These are phyloP conservation scores for Myotis pilosus DNA, from an alignment of 2,797 vertebrate genomes.

Conservation along the genomic window DNA sequence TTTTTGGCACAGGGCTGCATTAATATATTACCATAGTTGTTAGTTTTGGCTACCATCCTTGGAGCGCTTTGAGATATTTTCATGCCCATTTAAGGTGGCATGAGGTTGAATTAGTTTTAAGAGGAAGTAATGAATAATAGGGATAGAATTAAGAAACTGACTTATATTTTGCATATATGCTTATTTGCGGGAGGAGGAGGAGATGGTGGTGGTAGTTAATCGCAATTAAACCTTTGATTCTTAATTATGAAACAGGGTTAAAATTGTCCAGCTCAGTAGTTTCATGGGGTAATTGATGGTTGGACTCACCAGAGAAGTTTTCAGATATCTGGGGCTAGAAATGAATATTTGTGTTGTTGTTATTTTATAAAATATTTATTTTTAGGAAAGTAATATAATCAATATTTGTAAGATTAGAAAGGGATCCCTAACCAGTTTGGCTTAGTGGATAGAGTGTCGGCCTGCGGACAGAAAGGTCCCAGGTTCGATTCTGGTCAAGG, in stretches of 20 bases:
- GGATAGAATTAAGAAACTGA: background rate
- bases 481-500: too few relatives aligned
- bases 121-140: conserved; percentile 52
- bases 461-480: too few relatives aligned
- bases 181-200: conserved; percentile 42
- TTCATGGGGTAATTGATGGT: background rate
- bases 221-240: conserved; percentile 25
- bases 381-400: conserved; percentile 27
- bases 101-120: conserved; percentile 56
- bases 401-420: background rate
- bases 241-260: conserved; percentile 59
- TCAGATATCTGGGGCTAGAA: background rate
- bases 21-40: conserved; percentile 41
- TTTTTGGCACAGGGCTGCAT: background rate
- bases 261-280: background rate
- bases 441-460: too few relatives aligned
- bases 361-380: background rate
- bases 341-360: conserved; percentile 5
- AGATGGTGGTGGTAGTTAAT: conserved; percentile 26
- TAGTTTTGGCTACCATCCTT: conserved; percentile 53
- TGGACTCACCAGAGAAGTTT: background rate
- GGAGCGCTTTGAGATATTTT: conserved; percentile 47
- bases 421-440: background rate
- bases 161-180: conserved; percentile 40
- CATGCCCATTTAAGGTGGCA: conserved; percentile 32